Conservation (phyloP, 2,113 vertebrate species). For the Dicaeum eximium region DNA sequence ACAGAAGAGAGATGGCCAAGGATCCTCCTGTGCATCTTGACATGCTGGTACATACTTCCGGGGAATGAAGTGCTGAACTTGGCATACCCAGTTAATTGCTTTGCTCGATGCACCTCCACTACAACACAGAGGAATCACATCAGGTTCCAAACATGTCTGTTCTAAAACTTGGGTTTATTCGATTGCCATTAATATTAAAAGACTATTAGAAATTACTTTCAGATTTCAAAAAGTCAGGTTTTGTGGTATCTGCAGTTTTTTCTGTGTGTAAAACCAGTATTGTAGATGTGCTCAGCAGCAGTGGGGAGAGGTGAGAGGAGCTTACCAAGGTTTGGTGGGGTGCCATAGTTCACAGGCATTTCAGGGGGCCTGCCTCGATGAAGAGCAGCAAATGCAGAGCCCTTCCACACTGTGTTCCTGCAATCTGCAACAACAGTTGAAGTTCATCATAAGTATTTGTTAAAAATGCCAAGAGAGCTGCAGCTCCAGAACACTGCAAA, state of each 20-base stretch:
- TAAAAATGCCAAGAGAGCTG: background rate
- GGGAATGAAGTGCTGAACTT: conserved; percentile 87
- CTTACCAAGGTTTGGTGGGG: conserved; percentile 84
- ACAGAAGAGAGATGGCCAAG: conserved; percentile 97
- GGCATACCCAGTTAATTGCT: conserved; percentile 87
- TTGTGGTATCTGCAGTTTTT: background rate
- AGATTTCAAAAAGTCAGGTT: background rate
- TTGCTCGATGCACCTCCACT: conserved; percentile 89
- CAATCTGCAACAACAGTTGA: conserved; percentile 79
- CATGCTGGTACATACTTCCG: conserved; percentile 89
- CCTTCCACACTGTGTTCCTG: conserved; percentile 81
- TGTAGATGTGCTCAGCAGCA: background rate
- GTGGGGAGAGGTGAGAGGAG: background rate
- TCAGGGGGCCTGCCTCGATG: conserved; percentile 95
- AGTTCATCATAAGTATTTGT: background rate
- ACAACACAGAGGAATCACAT: conserved; percentile 47
- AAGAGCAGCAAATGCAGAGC: conserved; percentile 92
- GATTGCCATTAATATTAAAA: background rate
- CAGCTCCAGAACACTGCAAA: background rate
- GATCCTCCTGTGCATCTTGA: conserved; percentile 93
- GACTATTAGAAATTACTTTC: background rate
- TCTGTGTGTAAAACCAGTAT: background rate
- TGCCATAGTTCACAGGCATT: conserved; percentile 84
- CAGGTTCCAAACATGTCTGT: background rate
- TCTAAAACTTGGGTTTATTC: background rate